phyloP scores from a whole-genome alignment of 92 coral and sea anemone species.

The Desmophyllum pertusum region DNA sequence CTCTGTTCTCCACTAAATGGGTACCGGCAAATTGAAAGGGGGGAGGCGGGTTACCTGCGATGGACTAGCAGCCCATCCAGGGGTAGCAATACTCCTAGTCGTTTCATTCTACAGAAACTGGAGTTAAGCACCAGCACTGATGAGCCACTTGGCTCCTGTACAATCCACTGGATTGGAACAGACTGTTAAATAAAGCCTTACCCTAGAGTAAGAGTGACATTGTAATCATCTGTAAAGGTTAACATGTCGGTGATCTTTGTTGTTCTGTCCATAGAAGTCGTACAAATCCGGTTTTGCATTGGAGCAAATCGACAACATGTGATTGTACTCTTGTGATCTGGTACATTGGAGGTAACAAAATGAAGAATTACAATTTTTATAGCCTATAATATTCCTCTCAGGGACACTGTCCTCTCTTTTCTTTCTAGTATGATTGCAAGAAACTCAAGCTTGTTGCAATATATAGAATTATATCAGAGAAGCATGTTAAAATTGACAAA shows the following conservation, averaged over 20 bases:
- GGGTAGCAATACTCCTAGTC: too few species aligned
- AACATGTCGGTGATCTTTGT: constrained; percentile 93
- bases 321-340: constrained; percentile 93
- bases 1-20: too few species aligned
- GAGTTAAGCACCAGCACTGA: too few species aligned
- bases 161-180: too few species aligned
- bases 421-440: not conserved
- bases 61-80: too few species aligned
- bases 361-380: too few species aligned
- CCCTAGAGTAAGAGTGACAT: constrained; percentile 83
- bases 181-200: constrained; percentile 50
- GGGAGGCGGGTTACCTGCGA: too few species aligned
- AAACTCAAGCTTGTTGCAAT: not conserved
- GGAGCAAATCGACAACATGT: constrained; percentile 97
- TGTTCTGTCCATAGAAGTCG: constrained; percentile 98
- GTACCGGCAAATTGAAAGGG: too few species aligned
- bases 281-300: constrained; percentile 80
- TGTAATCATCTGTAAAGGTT: constrained; percentile 76
- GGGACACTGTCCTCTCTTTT: not conserved
- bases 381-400: too few species aligned
- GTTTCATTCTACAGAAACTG: too few species aligned
- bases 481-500: not conserved
- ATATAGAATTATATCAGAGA: too few species aligned
- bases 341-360: not conserved
- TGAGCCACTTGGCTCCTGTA: too few species aligned